These are phyloP conservation scores for Mamestra configurata DNA, from an alignment of 1,140 invertebrate species.

Conservation along the genomic window DNA sequence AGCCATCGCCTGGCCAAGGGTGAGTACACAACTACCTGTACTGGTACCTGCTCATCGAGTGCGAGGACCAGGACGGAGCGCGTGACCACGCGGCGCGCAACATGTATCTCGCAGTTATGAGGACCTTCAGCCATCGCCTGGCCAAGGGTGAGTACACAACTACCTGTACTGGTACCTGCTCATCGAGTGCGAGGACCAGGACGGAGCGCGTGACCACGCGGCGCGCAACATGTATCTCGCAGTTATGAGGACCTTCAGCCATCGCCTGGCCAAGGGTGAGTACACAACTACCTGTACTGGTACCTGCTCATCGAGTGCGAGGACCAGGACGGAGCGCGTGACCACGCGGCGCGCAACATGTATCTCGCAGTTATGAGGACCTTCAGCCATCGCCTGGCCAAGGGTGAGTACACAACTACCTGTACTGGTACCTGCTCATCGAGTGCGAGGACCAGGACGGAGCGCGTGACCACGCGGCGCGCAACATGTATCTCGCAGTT, in stretches of 20 bases:
- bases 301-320: conserved; percentile 98
- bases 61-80: conserved; percentile 94
- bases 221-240: conserved; percentile 96
- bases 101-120: conserved; percentile 97
- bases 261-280: too few species aligned
- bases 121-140: conserved; percentile 93
- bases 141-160: too few species aligned
- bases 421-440: conserved; percentile 98
- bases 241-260: conserved; percentile 96
- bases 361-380: conserved; percentile 96
- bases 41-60: conserved; percentile 98
- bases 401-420: too few species aligned
- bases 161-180: conserved; percentile 99
- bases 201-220: too few species aligned
- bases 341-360: conserved; percentile 94
- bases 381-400: conserved; percentile 93
- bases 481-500: conserved; percentile 96
- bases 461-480: too few species aligned
- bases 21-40: conserved; percentile 99
- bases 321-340: conserved; percentile 91
- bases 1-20: too few species aligned
- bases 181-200: conserved; percentile 96
- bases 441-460: conserved; percentile 95
- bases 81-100: conserved; percentile 92
- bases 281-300: conserved; percentile 99